Base-by-base conservation (phyloP, 2,888 invertebrate genomes). In the Ariolimax columbianus region DNA sequence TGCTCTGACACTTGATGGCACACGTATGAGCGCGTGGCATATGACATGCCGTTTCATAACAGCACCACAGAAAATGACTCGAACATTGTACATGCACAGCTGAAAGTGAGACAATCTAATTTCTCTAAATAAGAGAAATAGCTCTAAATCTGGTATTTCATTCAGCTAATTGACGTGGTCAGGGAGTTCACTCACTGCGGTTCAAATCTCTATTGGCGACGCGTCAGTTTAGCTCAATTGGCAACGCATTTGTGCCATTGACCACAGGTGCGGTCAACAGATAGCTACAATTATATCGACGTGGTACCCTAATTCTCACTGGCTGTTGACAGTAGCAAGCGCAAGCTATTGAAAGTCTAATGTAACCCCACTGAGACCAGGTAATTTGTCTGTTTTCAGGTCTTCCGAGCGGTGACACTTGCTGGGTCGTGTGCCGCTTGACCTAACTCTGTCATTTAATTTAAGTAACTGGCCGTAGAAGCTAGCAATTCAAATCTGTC, bases 1-100 rank as follows among this genome's bases (percentile, higher is more conserved):
- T 30, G 30, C 23, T 47, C 19, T 70, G 47, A 81, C 70, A 43
- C 70, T 47, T 70, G 59, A 30, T 36, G 73, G 59, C 47, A 59
- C 73, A 68, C 55, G 38, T 38, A 19, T 36, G 55, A 70, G 30
- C 82, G 73, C 82, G 82, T 82, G 82, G 59, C 82, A 73, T 82
- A 82, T 82, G 82, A 73, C 82, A 73, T 11, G 14, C 14, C 59
- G 17, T 9, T 73, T 59, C 82, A 59, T 66, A 80, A 33, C 33
- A 7, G 6, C 30, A 40, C 23, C 30, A 19, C 36, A 11, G 3
- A 40, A 38, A n/a, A n/a, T n/a, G 30, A 38, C 7, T 9, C 78
- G 14, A 43, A 33, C 77, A 19, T n/a, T n/a, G 26, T 47, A 3
- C 4, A 55, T 55, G 26, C 55, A 19, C 55, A 23, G 55, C 23